These are phyloP conservation scores for Pseudomyrmex gracilis DNA, from an alignment of 1,140 invertebrate genomes.

Conservation along the genomic window DNA sequence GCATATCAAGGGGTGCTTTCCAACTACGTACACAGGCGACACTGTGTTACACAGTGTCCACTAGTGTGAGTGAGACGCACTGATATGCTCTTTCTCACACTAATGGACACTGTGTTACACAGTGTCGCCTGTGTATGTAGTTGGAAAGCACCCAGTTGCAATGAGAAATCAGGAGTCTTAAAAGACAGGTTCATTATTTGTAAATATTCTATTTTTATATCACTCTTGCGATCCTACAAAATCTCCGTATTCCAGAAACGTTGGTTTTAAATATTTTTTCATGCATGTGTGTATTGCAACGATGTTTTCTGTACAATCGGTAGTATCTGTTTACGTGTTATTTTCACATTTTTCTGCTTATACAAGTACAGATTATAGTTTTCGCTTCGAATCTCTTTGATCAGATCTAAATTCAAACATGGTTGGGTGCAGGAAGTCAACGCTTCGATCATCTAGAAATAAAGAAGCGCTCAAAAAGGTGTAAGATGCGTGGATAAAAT, in stretches of 20 bases:
- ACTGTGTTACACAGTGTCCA: no score
- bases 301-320: constrained; percentile 85
- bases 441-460: constrained; percentile 76
- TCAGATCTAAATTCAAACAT: constrained; percentile 77
- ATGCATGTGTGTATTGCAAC: background rate
- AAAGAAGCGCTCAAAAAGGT: background rate
- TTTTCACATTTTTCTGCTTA: constrained; percentile 85
- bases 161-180: background rate
- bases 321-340: constrained; percentile 88
- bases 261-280: constrained; percentile 2
- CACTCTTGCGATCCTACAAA: background rate
- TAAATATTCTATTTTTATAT: constrained; percentile 8
- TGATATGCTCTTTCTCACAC: no score
- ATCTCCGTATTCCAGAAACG: background rate
- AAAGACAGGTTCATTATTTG: background rate
- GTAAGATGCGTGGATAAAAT: background rate
- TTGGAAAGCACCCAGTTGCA: no score
- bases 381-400: constrained; percentile 69
- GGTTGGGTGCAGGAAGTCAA: constrained; percentile 72
- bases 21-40: no score
- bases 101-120: no score
- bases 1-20: no score
- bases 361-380: constrained; percentile 80
- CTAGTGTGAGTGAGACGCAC: no score
- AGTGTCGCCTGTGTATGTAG: no score